phyloP scores from a whole-genome alignment of 2,113 vertebrate species.

The Elanoides forficatus region DNA sequence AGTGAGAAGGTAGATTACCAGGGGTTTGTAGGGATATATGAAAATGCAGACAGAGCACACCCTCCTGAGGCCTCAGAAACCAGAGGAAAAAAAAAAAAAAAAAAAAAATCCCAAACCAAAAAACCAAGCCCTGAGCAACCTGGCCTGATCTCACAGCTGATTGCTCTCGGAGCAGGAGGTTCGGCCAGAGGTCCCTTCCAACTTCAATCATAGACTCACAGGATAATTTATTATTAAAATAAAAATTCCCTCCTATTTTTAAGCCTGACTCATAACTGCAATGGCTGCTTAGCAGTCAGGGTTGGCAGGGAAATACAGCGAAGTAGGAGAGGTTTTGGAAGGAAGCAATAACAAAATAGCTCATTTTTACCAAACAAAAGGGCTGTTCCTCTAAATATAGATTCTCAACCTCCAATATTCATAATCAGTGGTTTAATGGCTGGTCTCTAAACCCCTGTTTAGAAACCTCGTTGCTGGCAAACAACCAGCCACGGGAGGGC shows the following conservation, averaged over 20 bases:
- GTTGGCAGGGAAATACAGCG: background rate
- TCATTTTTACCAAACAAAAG: constrained; percentile 1
- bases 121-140: background rate
- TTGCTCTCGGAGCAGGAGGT: background rate
- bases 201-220: background rate
- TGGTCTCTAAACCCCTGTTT: background rate
- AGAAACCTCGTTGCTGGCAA: background rate
- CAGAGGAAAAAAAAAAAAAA: background rate
- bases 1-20: background rate
- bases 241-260: background rate
- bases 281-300: background rate
- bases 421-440: background rate
- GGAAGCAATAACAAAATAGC: background rate
- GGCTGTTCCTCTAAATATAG: background rate
- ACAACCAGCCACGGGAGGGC: background rate
- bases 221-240: background rate
- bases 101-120: background rate
- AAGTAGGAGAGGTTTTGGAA: background rate
- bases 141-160: background rate
- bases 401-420: background rate
- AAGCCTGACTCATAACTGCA: background rate
- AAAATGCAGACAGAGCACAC: background rate
- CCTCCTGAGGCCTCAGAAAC: background rate
- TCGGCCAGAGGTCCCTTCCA: background rate
- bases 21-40: background rate